Percentiles rank a stretch among this genome's conserved stretches.
Conservation (phyloP, 2,888 invertebrate species). For the Quadroppia sp. region DNA sequence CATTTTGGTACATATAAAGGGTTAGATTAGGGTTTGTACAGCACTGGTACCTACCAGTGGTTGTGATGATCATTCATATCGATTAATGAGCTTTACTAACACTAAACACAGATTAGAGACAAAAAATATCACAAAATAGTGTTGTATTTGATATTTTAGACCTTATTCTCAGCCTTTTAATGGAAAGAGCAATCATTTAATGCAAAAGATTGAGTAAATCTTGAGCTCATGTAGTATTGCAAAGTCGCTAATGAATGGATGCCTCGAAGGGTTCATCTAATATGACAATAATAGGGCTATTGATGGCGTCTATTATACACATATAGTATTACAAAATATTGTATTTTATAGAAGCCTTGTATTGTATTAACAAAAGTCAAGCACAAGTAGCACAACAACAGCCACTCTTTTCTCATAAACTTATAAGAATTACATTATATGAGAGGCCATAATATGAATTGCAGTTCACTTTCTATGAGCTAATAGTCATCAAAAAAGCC, state of each 20-base stretch:
- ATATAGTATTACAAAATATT: background rate
- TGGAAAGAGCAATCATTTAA: background rate
- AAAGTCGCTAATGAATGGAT: background rate
- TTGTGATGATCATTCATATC: background rate
- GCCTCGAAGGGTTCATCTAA: slow-evolving; percentile 31
- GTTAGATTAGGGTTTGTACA: background rate
- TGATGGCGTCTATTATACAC: background rate
- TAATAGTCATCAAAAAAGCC: background rate
- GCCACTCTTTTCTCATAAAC: background rate
- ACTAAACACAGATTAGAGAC: background rate
- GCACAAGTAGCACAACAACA: no score
- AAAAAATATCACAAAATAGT: background rate
- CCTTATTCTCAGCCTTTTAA: no score
- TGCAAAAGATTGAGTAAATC: background rate
- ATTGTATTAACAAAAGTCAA: background rate
- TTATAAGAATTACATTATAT: background rate
- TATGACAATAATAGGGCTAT: slow-evolving; percentile 27
- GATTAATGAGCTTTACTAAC: background rate
- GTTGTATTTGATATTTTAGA: background rate
- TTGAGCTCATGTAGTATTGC: background rate
- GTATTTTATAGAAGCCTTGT: slow-evolving; percentile 9
- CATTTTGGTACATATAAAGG: background rate
- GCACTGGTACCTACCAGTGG: background rate
- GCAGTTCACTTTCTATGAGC: background rate
- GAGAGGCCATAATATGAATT: slow-evolving; percentile 22